These are phyloP conservation scores for Parauchenoglanis punctatus DNA, from an alignment of 2,797 vertebrate species.

Conservation along the genomic window DNA sequence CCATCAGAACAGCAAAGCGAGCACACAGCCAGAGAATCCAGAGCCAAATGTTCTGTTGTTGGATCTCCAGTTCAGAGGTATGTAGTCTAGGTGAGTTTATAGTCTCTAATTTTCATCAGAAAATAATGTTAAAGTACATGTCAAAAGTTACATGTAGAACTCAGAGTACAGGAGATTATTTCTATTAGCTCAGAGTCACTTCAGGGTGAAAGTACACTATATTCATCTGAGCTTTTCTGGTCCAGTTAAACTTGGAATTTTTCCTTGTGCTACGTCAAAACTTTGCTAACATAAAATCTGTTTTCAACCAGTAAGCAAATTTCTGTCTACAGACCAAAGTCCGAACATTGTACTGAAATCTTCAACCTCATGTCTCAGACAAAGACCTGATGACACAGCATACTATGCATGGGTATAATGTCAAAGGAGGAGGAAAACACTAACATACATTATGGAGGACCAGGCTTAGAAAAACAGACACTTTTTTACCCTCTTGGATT, in stretches of 20 bases:
- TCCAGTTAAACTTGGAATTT: background rate
- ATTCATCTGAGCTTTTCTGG: background rate
- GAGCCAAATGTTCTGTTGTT: background rate
- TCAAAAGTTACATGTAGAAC: background rate
- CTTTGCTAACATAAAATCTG: background rate
- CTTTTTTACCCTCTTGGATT: background rate
- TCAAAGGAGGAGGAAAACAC: background rate
- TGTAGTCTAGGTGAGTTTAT: background rate
- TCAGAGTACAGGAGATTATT: background rate
- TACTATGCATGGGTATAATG: background rate
- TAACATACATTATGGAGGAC: too few relatives aligned
- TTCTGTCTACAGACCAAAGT: background rate
- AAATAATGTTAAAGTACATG: background rate
- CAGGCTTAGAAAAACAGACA: too few relatives aligned
- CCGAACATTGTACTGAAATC: background rate
- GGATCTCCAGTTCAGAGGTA: background rate
- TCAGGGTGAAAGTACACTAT: background rate
- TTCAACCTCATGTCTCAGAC: background rate
- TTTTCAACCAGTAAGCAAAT: background rate
- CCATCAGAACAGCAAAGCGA: too few relatives aligned
- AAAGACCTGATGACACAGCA: background rate
- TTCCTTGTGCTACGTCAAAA: background rate
- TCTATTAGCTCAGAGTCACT: background rate
- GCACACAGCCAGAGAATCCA: too few relatives aligned
- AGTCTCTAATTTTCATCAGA: background rate